These are phyloP conservation scores for Cladorhizidae sp. DNA, from an alignment of 37 sponge, comb jelly and placozoan genomes.

Conservation along the genomic window DNA sequence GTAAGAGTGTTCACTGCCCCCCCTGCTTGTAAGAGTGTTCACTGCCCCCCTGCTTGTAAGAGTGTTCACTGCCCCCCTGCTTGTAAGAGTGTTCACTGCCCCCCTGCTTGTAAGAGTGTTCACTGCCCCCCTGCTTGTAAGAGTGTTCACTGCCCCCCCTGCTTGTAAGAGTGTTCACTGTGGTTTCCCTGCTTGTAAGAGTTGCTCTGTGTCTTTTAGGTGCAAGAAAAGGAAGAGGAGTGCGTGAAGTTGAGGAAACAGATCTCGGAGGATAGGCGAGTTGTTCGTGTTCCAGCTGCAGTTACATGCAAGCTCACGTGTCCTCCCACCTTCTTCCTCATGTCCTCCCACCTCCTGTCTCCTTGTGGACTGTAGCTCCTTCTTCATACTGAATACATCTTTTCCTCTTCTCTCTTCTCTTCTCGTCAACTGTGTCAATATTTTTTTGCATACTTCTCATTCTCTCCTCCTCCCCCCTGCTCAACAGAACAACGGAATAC, in stretches of 20 bases:
- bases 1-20: no score
- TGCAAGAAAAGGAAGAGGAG: neutral
- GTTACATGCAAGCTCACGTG: neutral
- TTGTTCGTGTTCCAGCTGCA: neutral
- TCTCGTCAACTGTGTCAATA: neutral
- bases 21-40: no score
- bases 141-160: no score
- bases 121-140: no score
- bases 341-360: neutral
- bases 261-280: conserved; percentile 9
- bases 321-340: neutral
- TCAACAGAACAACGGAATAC: conserved; percentile 30
- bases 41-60: no score
- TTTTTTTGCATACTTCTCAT: neutral
- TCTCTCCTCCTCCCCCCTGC: conserved; percentile 1
- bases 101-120: no score
- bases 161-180: no score
- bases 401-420: neutral
- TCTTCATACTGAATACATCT: neutral
- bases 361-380: neutral
- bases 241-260: conserved; percentile 1
- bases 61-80: no score
- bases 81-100: no score
- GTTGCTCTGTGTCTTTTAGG: neutral
- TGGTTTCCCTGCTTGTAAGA: neutral